phyloP scores from a whole-genome alignment of 2,113 vertebrate genomes.

The Talpa occidentalis region DNA sequence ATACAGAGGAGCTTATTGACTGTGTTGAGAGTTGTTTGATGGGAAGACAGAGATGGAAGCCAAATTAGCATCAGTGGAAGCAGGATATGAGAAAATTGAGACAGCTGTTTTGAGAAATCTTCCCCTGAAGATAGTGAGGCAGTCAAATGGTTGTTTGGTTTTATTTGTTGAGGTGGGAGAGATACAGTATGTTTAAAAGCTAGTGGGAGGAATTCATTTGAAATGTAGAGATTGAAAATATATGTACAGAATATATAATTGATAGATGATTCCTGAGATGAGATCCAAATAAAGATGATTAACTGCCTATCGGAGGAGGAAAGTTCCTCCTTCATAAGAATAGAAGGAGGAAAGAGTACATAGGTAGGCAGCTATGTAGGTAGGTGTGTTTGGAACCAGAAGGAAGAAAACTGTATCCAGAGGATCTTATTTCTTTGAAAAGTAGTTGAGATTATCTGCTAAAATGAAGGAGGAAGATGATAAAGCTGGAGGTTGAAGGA shows the following conservation, averaged over 20 bases:
- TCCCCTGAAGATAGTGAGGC: neutral
- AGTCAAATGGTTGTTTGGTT: constrained; percentile 31
- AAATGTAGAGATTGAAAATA: neutral
- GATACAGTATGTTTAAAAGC: neutral
- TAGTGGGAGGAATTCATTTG: neutral
- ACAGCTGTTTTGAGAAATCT: constrained; percentile 4
- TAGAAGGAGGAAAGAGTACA: neutral
- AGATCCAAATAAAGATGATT: constrained; percentile 25
- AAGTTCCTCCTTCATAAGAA: neutral
- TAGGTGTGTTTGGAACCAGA: neutral
- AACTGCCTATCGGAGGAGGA: neutral
- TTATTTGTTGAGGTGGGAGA: constrained; percentile 27
- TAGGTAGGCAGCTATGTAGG: neutral
- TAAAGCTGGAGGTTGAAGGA: neutral
- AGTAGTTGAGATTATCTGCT: neutral
- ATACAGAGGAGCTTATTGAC: neutral
- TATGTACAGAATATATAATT: neutral
- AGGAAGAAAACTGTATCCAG: neutral
- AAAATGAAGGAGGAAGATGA: neutral
- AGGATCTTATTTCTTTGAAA: neutral
- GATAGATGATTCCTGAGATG: constrained; percentile 9
- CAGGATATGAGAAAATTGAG: neutral
- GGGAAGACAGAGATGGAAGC: neutral
- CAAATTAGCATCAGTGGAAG: neutral
- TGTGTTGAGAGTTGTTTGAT: neutral